Evolutionary conservation across 2,113 vertebrate genomes (phyloP).

Genomic region (Eudyptes chrysolophus): DNA sequence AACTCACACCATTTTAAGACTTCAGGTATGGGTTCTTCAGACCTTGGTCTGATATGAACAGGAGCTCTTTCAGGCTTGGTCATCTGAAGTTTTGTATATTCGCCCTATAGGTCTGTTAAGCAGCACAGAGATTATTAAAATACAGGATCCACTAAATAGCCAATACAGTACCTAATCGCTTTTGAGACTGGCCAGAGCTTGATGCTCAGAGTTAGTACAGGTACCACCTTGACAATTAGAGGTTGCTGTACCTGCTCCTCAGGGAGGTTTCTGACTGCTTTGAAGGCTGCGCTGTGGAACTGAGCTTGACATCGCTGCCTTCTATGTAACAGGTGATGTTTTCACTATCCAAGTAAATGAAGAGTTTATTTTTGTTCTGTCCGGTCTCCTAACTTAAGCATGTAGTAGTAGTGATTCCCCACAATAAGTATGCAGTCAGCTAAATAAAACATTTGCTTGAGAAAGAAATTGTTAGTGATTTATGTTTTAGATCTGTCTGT

Average conservation of each 20-base stretch:
- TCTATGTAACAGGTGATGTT: not conserved
- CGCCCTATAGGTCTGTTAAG: not conserved
- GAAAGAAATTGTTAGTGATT: not conserved
- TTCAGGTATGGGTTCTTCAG: not conserved
- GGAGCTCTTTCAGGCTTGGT: not conserved
- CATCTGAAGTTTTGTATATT: not conserved
- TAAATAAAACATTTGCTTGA: not conserved
- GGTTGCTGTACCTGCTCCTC: not conserved
- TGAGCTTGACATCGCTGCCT: not conserved
- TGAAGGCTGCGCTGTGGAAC: not conserved
- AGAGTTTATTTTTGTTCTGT: not conserved
- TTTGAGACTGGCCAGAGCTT: not conserved
- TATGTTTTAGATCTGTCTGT: not conserved
- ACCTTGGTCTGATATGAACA: not conserved
- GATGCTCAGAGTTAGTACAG: not conserved
- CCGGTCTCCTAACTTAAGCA: not conserved
- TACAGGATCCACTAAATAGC: not conserved
- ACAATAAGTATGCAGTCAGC: not conserved
- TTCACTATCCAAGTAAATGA: not conserved
- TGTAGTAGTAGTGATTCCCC: not conserved
- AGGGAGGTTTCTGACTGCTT: not conserved
- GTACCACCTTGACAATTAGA: not conserved
- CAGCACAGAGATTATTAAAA: not conserved
- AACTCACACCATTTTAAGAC: not conserved
- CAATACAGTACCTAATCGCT: accelerated